Evolutionary conservation across 92 coral and sea anemone species (phyloP), one percentile per base, ranked within the genome.

Genomic region (Parazoanthus darwini): DNA sequence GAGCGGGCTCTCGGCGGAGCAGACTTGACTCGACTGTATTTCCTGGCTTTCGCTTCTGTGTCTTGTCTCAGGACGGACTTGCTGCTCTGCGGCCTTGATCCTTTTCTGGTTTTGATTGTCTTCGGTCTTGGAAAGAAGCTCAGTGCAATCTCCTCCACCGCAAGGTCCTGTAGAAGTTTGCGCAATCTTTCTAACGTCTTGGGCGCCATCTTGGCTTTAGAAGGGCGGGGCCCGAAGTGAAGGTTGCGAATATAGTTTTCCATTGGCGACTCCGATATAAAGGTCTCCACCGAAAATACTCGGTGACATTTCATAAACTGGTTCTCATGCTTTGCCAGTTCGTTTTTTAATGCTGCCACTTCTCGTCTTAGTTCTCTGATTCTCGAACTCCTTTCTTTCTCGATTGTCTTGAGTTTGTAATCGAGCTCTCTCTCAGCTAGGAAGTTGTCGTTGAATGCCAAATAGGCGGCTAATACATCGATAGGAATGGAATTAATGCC

Each of bases 241-340:
- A 84, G 65, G 42, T 84, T 71, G 36, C 79, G 43, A 44, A n/a
- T 43, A 37, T 84, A 71, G 87, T 48, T 72, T 68, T 71, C 71
- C 67, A 84, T 70, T 25, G 77, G 78, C 35, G 87, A 43, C 39
- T 84, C 87, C 5, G 87, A 84, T 70, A 84, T 84, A 50, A 84
- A 84, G 10, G 87, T 84, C 37, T 84, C 87, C 43, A 48, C 87
- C 23, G 87, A 84, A 71, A 70, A 84, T 33, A 84, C 87, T 25
- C 87, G 87, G 29, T 84, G 87, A 37, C 87, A 84, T 46, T 84
- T 71, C 87, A 84, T 84, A 36, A 84, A 84, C 78, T 84, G 87
- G 87, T 20, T 15, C 25, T 46, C 79, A 13, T 70, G 79, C 25
- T 84, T 44, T 50, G 35, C 42, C 4, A 84, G 78, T 84, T 84